Base-by-base conservation (phyloP, 2,113 vertebrate genomes). In the Brachionichthys hirsutus region DNA sequence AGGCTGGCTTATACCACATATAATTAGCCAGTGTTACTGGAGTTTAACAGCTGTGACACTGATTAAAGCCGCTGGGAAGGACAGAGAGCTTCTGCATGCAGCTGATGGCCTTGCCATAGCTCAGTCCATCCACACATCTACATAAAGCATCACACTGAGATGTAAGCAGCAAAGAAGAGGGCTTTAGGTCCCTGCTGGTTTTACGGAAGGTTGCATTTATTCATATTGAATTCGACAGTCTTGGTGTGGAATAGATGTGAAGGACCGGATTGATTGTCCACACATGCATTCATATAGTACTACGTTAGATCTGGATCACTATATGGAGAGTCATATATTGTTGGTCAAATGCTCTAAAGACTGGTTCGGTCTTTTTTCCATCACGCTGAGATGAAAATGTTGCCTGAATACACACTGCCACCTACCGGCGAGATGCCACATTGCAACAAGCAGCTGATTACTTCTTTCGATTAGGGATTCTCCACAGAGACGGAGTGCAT, bases 11-110 rank as follows among this genome's bases (percentile, higher is more conserved):
- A 70, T 73, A 73, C 62, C 56, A 41, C 17, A 38, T n/a, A 70
- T 83, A 75, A 84, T 81, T 83, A 73, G 59, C 52, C 18, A 10
- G 73, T 50, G 67, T 83, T 78, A 68, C 79, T 75, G 62, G 70
- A 83, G 77, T 87, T 82, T 78, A 85, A 71, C 77, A 77, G 73
- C 66, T 80, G 84, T 85, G 86, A 83, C 78, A 83, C 75, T 47
- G 53, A 73, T 67, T 69, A 43, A 4, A 57, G 51, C 63, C 70
- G 41, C 73, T 16, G 22, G 73, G 71, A 73, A 15, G 51, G 36
- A 12, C 55, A 40, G 47, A 4, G 62, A 52, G 60, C 62, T 55
- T 44, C 57, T 58, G 56, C 41, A 59, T 41, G 60, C 49, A n/a
- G 45, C 60, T 67, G 73, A 72, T 57, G 67, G 46, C 66, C 67